phyloP scores from a whole-genome alignment of 2,888 invertebrate genomes.

The Phengaris arion region DNA sequence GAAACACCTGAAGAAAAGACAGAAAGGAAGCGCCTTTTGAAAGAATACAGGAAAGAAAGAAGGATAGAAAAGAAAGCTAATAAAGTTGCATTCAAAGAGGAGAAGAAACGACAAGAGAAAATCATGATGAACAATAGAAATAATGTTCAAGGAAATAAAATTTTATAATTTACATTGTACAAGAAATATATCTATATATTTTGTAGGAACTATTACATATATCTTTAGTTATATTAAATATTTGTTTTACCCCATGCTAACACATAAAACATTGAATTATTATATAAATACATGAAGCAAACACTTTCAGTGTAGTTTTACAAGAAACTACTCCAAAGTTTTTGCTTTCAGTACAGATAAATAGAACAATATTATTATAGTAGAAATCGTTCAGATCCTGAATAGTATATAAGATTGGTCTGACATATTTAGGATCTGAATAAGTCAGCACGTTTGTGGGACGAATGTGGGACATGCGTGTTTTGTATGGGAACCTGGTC shows the following conservation, averaged over 20 bases:
- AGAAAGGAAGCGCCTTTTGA: conserved; percentile 87
- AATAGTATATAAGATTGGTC: too few species aligned
- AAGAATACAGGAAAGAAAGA: conserved; percentile 88
- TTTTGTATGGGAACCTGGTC: too few species aligned
- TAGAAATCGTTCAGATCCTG: too few species aligned
- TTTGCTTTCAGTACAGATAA: too few species aligned
- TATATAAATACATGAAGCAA: too few species aligned
- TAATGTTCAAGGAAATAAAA: conserved; percentile 86
- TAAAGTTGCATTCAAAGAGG: conserved; percentile 89
- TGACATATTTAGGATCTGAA: too few species aligned
- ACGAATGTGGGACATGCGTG: too few species aligned
- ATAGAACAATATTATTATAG: too few species aligned
- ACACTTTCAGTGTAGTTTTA: too few species aligned
- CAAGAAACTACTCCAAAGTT: too few species aligned
- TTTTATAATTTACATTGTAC: conserved; percentile 61
- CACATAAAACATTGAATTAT: neutral
- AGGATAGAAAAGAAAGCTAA: conserved; percentile 91
- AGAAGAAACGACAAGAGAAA: conserved; percentile 89
- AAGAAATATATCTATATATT: neutral
- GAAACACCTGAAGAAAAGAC: conserved; percentile 89
- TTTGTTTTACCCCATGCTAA: neutral
- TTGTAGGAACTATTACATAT: neutral
- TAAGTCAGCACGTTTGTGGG: too few species aligned
- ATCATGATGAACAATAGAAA: conserved; percentile 86
- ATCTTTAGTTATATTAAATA: neutral